Conservation (phyloP, 2,797 vertebrate genomes). For the Natrix natrix region DNA sequence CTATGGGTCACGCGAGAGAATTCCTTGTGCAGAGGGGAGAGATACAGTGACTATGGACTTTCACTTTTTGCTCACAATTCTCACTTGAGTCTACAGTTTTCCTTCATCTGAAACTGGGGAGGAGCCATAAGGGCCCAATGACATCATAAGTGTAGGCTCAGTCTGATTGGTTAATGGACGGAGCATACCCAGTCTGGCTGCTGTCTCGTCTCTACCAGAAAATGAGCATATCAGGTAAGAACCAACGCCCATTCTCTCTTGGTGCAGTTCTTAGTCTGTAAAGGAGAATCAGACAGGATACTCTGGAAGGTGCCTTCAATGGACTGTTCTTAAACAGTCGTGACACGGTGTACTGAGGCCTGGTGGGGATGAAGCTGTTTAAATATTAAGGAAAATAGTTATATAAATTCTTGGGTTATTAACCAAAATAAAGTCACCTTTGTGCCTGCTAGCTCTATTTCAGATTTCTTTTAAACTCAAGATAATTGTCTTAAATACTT, state of each 20-base stretch:
- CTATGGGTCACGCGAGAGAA: too few relatives aligned
- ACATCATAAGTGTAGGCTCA: too few relatives aligned
- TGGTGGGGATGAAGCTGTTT: not conserved
- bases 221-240: too few relatives aligned
- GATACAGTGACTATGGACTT: too few relatives aligned
- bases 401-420: not conserved
- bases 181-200: too few relatives aligned
- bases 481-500: not conserved
- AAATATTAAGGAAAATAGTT: not conserved
- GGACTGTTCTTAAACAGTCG: not conserved
- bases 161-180: too few relatives aligned
- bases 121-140: too few relatives aligned
- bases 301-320: not conserved
- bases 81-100: too few relatives aligned
- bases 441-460: not conserved
- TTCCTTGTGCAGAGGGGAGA: too few relatives aligned
- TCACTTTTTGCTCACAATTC: too few relatives aligned
- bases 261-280: not conserved
- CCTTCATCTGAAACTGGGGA: too few relatives aligned
- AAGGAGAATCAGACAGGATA: not conserved
- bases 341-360: not conserved
- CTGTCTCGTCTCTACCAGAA: too few relatives aligned
- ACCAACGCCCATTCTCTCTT: not conserved
- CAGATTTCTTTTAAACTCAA: not conserved
- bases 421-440: not conserved